Evolutionary conservation across 1,140 invertebrate species (phyloP).

Genomic region (Nephotettix cincticeps): DNA sequence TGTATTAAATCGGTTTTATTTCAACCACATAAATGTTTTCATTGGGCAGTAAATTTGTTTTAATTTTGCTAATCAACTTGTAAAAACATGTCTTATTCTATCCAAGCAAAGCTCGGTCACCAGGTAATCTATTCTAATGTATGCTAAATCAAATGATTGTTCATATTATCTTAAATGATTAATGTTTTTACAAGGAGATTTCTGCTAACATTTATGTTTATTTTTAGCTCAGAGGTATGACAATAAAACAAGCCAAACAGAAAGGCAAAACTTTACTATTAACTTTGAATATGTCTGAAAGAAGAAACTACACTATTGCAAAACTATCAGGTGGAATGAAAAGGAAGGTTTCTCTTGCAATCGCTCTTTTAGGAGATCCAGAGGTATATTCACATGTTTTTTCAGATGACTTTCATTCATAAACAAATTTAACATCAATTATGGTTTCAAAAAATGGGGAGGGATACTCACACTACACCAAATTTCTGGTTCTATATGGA

Average conservation of each 20-base stretch:
- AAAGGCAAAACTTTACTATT: conserved; percentile 49
- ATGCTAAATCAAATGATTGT: no score
- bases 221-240: conserved; percentile 56
- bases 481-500: not conserved
- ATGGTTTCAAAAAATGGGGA: not conserved
- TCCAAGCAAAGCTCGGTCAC: no score
- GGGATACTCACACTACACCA: not conserved
- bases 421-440: conserved; percentile 47
- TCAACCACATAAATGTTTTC: no score
- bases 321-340: conserved; percentile 86
- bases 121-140: no score
- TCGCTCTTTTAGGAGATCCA: conserved; percentile 69
- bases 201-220: not conserved
- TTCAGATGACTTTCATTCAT: no score
- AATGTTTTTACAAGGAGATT: no score
- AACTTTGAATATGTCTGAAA: conserved; percentile 58
- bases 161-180: no score
- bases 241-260: conserved; percentile 26
- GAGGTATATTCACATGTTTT: conserved; percentile 68
- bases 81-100: no score
- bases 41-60: no score
- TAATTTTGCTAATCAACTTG: no score
- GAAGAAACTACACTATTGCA: conserved; percentile 53
- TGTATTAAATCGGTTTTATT: no score
- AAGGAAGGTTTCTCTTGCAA: conserved; percentile 74